Base-by-base conservation (phyloP, 2,113 vertebrate genomes). In the Micronisus gabar region DNA sequence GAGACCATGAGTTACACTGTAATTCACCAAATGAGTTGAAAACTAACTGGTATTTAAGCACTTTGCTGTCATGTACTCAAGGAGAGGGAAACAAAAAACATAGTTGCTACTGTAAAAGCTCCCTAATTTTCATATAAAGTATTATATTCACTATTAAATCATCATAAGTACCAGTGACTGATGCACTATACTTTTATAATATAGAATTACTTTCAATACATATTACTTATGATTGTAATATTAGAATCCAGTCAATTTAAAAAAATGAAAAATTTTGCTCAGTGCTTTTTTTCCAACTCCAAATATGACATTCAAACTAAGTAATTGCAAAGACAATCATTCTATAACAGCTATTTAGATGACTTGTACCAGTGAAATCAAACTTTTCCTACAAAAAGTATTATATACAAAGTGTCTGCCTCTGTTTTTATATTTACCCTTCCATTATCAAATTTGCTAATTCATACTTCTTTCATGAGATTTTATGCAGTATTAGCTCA, bases 251-350 rank as follows among this genome's bases (percentile, higher is more conserved):
- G 13, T 3, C 18, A 47, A 59, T 41, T 81, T 45, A 8, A 55
- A 53, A 88, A 41, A 71, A 41, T 18, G 1, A 9, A 62, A 67
- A 13, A 1, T 36, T 38, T 26, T 55, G 13, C 61, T 85, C 25
- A 65, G 13, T 26, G 7, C 7, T n/a, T 45, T 63, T 36, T 65
- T 61, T 40, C 73, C 12, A 38, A 41, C 22, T 86, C 50, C 63
- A 76, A 41, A 40, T 26, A 66, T 0, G 5, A 63, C 27, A 29
- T 11, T 58, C 76, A 71, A 59, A n/a, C 19, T 12, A 66, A 45
- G 4, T 38, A 68, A 65, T 0, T 34, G 22, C 1, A 1, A 78
- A 74, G 15, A 18, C 5, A 55, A 43, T 23, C 6, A 55, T 40
- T 55, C 47, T 67, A 0, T 16, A 65, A 56, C 41, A 91, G 40